Percentiles rank a stretch among this genome's conserved stretches.
phyloP scores from a whole-genome alignment of 2,888 invertebrate genomes.

The Catocala nupta region DNA sequence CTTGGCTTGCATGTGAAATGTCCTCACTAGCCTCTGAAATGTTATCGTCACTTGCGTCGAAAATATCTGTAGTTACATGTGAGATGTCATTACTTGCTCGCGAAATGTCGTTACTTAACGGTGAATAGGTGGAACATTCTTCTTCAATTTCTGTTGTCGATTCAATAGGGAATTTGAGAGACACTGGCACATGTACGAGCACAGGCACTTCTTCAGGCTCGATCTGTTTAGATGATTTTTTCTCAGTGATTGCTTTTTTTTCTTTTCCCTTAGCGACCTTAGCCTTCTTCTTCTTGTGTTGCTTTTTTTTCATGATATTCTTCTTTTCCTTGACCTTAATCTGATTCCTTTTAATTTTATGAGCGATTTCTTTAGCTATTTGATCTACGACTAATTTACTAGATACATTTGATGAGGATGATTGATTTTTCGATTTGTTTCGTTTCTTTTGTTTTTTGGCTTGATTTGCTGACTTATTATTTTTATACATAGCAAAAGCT shows the following conservation, averaged over 20 bases:
- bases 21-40: slow-evolving; percentile 1
- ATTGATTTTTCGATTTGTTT: slow-evolving; percentile 43
- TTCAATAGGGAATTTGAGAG: slow-evolving; percentile 14
- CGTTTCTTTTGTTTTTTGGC: slow-evolving; percentile 60
- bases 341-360: slow-evolving; percentile 68
- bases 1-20: slow-evolving; percentile 47
- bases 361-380: slow-evolving; percentile 59
- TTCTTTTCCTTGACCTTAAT: slow-evolving; percentile 65
- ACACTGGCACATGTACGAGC: slow-evolving; percentile 48
- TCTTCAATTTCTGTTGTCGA: slow-evolving; percentile 48
- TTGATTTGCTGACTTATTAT: slow-evolving; percentile 62
- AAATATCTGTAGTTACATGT: too few relatives aligned
- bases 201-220: slow-evolving; percentile 60
- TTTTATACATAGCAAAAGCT: slow-evolving; percentile 77
- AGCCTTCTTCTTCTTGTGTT: slow-evolving; percentile 68
- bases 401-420: slow-evolving; percentile 34
- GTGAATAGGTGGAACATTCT: slow-evolving; percentile 45
- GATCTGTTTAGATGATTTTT: slow-evolving; percentile 24
- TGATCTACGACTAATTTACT: slow-evolving; percentile 53
- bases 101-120: too few relatives aligned
- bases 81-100: too few relatives aligned
- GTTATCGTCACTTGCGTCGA: too few relatives aligned
- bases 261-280: slow-evolving; percentile 33
- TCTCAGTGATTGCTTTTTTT: slow-evolving; percentile 27
- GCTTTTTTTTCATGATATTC: slow-evolving; percentile 66